A percentile compares a stretch with the other conserved stretches of the same genome.
Evolutionary conservation across 2,797 vertebrate species (phyloP).

Genomic region (Sitta carolinensis): DNA sequence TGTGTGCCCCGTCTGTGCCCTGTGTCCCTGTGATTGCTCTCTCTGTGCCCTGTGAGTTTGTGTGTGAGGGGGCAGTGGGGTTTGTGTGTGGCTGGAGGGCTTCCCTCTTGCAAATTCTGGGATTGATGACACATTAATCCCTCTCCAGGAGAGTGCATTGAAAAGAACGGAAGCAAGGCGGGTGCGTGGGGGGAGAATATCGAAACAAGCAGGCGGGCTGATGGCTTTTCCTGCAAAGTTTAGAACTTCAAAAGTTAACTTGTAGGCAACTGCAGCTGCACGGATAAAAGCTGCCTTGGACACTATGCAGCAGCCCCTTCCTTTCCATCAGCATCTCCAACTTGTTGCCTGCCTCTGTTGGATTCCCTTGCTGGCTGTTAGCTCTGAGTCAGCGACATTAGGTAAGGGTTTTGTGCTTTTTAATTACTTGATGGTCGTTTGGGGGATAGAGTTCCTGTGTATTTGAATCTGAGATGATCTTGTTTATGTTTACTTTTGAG

Average conservation of each 20-base stretch:
- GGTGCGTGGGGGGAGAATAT: accelerated
- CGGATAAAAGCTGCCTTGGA: background rate
- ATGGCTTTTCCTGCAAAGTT: conserved; percentile 36
- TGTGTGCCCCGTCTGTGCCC: too few species aligned
- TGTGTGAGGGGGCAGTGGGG: background rate
- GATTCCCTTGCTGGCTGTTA: conserved; percentile 30
- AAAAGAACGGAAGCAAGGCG: background rate
- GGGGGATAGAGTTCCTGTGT: background rate
- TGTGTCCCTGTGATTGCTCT: background rate
- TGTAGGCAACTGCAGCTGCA: conserved; percentile 8
- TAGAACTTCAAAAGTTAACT: conserved; percentile 36
- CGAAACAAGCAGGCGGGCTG: background rate
- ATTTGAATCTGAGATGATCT: background rate
- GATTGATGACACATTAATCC: background rate
- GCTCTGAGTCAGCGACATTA: background rate
- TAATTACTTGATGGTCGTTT: background rate
- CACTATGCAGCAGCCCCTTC: conserved; percentile 32
- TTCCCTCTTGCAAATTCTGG: background rate
- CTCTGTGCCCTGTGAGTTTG: background rate
- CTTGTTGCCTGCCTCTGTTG: conserved; percentile 28
- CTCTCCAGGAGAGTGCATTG: background rate
- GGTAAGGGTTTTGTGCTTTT: conserved; percentile 57
- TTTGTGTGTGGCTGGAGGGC: background rate
- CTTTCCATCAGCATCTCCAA: conserved; percentile 38
- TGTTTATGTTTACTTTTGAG: background rate